Evolutionary conservation across 92 coral and sea anemone genomes (phyloP).

Genomic region (Phymanthus crucifer): DNA sequence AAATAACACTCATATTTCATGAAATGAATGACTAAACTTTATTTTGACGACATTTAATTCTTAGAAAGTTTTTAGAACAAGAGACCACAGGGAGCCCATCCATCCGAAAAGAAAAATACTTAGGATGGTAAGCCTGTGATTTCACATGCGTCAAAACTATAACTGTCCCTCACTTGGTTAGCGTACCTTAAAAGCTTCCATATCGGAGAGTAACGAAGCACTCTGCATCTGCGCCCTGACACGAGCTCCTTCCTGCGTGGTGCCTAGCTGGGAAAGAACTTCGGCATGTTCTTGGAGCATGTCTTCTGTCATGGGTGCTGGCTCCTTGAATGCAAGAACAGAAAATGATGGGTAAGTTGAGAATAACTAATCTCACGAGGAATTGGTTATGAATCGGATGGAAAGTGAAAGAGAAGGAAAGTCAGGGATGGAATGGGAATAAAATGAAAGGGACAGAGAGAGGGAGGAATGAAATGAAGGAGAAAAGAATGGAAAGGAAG

Average conservation of each 20-base stretch:
- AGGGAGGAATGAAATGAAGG: neutral
- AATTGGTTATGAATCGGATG: too few relatives aligned
- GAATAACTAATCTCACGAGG: too few relatives aligned
- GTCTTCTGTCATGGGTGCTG: constrained; percentile 99
- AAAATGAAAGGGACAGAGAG: neutral
- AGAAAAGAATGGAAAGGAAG: neutral
- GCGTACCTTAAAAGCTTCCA: constrained; percentile 96
- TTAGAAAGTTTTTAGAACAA: too few relatives aligned
- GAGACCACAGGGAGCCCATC: too few relatives aligned
- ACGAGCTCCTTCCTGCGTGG: constrained; percentile 93
- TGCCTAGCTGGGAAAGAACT: constrained; percentile 94
- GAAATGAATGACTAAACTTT: too few relatives aligned
- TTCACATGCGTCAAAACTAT: too few relatives aligned
- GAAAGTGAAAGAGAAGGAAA: too few relatives aligned
- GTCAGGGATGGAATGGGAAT: neutral
- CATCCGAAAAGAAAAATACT: neutral
- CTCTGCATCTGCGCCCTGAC: constrained; percentile 99
- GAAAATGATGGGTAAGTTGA: too few relatives aligned
- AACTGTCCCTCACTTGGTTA: too few relatives aligned
- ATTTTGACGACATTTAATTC: too few relatives aligned
- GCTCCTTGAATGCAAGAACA: constrained; percentile 73
- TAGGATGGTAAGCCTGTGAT: too few relatives aligned
- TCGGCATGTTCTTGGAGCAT: constrained; percentile 98
- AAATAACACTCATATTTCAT: too few relatives aligned
- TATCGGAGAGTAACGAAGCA: constrained; percentile 96